Percentiles rank a stretch among this genome's conserved stretches.
These are phyloP conservation scores for Lipotes vexillifer DNA, from an alignment of 2,113 vertebrate species.

Conservation along the genomic window DNA sequence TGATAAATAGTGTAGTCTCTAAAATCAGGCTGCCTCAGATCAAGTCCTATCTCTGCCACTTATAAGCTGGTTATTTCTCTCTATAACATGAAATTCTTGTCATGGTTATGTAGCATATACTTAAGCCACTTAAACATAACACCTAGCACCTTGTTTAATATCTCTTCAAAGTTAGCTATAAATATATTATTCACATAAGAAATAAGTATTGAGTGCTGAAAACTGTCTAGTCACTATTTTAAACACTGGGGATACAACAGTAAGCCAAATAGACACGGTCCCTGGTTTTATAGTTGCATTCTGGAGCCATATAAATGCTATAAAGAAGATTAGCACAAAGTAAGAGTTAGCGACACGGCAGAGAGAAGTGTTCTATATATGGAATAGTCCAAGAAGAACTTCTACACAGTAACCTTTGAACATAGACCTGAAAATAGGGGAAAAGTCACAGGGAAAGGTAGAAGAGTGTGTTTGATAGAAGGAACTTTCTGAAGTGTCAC, in stretches of 20 bases:
- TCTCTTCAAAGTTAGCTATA: neutral
- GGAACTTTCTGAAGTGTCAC: neutral
- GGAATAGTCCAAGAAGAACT: neutral
- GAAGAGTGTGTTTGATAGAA: neutral
- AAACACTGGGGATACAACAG: neutral
- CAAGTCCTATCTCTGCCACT: neutral
- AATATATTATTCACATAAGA: neutral
- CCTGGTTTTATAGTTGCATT: neutral
- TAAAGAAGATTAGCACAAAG: neutral
- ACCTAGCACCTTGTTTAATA: neutral
- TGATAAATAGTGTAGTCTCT: neutral
- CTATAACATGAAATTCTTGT: neutral
- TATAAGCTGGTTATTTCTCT: neutral
- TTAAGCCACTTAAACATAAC: neutral
- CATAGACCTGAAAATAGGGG: neutral
- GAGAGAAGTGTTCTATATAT: neutral
- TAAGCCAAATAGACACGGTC: neutral
- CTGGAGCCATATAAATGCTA: neutral
- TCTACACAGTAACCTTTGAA: neutral
- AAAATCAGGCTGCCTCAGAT: neutral
- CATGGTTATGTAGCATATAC: neutral
- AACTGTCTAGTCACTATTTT: neutral
- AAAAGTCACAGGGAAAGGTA: neutral
- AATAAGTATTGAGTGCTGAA: neutral
- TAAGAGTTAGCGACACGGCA: neutral